Percentiles rank a stretch among this genome's conserved stretches.
These are phyloP conservation scores for Dromas ardeola DNA, from an alignment of 2,113 vertebrate genomes.

Conservation along the genomic window DNA sequence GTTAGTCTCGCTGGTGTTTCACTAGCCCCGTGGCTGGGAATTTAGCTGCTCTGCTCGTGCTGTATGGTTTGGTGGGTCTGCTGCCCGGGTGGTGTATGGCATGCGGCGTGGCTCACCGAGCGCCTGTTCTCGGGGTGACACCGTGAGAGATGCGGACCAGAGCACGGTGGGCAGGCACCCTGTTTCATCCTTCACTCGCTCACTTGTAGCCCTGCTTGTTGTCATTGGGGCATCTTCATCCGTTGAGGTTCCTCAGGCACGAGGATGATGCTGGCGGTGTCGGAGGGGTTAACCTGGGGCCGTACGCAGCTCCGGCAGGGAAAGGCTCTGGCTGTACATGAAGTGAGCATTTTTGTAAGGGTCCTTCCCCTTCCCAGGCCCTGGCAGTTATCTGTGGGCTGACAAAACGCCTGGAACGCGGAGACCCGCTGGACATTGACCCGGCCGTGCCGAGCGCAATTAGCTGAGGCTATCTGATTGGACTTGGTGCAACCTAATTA, in stretches of 20 bases:
- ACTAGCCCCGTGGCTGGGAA: not conserved
- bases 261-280: rapidly evolving
- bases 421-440: slow-evolving; percentile 43
- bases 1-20: not conserved
- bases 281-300: not conserved
- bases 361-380: slow-evolving; percentile 44
- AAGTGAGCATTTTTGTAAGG: not conserved
- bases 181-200: rapidly evolving
- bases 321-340: not conserved
- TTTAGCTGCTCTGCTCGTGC: not conserved
- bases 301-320: not conserved
- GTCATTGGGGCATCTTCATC: not conserved
- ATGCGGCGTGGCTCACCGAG: rapidly evolving
- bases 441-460: not conserved
- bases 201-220: not conserved
- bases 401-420: not conserved
- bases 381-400: slow-evolving; percentile 27
- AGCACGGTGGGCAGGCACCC: rapidly evolving
- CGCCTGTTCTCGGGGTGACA: not conserved
- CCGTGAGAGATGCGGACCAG: not conserved
- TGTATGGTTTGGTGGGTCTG: not conserved
- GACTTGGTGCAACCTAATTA: slow-evolving; percentile 70
- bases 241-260: not conserved
- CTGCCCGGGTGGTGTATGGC: rapidly evolving
- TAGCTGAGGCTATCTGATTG: slow-evolving; percentile 45